Evolutionary conservation across 2,888 invertebrate genomes (phyloP).

Genomic region (Sclerodermus sp.): DNA sequence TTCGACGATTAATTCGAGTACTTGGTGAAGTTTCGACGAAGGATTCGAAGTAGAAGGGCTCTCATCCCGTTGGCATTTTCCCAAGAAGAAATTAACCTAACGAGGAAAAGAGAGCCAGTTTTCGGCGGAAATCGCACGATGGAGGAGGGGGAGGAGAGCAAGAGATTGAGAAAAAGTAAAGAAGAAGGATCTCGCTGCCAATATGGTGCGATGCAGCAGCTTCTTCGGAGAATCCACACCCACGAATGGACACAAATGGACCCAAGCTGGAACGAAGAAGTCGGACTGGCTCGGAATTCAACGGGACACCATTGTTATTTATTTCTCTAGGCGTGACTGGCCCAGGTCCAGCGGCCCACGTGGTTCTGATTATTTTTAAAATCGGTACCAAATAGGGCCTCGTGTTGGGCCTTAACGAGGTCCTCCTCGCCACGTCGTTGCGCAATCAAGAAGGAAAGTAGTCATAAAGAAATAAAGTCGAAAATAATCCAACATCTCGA

Average conservation of each 20-base stretch:
- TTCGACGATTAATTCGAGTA: too few relatives aligned
- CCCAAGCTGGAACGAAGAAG: slow-evolving; percentile 15
- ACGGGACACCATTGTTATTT: slow-evolving; percentile 39
- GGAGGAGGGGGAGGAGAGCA: slow-evolving; percentile 5
- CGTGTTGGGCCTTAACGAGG: slow-evolving; percentile 28
- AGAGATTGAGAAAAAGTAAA: not conserved
- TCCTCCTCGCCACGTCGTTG: slow-evolving; percentile 18
- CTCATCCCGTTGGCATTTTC: slow-evolving; percentile 26
- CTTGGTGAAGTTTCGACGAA: too few relatives aligned
- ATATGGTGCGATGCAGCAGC: slow-evolving; percentile 9
- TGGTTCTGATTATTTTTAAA: slow-evolving; percentile 34
- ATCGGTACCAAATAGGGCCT: slow-evolving; percentile 28
- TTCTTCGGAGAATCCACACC: slow-evolving; percentile 19
- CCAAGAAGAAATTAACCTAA: slow-evolving; percentile 44
- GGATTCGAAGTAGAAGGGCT: slow-evolving; percentile 10
- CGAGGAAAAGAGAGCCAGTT: slow-evolving; percentile 32
- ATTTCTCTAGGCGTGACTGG: slow-evolving; percentile 36
- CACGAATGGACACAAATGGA: slow-evolving; percentile 18
- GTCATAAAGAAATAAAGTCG: too few relatives aligned
- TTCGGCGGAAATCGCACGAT: slow-evolving; percentile 27
- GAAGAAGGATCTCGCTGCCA: slow-evolving; percentile 22
- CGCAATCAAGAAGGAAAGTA: slow-evolving; percentile 18
- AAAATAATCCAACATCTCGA: too few relatives aligned
- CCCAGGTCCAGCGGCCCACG: slow-evolving; percentile 24
- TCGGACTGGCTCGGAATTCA: slow-evolving; percentile 24